Evolutionary conservation across 2,797 vertebrate genomes (phyloP).

Genomic region (Propithecus perrieri): DNA sequence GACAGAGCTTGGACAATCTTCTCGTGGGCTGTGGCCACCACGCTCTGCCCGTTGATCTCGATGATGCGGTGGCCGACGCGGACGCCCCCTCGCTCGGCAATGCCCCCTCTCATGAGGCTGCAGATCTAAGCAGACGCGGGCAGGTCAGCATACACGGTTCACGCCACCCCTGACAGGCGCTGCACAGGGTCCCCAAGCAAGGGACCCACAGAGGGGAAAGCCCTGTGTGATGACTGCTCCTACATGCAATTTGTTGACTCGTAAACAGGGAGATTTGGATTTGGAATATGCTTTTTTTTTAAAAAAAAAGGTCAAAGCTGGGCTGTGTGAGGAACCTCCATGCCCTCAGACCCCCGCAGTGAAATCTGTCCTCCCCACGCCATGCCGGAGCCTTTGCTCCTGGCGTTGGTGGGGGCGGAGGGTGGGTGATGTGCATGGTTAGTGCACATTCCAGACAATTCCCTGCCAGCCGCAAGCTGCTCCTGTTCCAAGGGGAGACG

Average conservation of each 20-base stretch:
- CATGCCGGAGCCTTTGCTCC: not conserved
- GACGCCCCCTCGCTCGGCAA: conserved; percentile 97
- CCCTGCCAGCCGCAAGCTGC: not conserved
- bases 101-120: conserved; percentile 98
- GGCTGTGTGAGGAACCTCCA: not conserved
- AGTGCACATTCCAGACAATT: not conserved
- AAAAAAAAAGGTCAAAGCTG: not conserved
- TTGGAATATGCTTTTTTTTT: not conserved
- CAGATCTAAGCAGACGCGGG: conserved; percentile 90
- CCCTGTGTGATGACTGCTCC: not conserved
- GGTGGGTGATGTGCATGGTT: not conserved
- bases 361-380: not conserved
- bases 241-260: not conserved
- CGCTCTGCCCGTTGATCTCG: conserved; percentile 98
- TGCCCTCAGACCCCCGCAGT: rapidly evolving
- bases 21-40: conserved; percentile 98
- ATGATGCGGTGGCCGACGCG: conserved; percentile 98
- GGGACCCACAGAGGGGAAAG: rapidly evolving
- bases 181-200: rapidly evolving
- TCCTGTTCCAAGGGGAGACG: not conserved
- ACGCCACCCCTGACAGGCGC: rapidly evolving
- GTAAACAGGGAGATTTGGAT: rapidly evolving
- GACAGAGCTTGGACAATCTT: conserved; percentile 99
- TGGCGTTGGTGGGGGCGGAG: not conserved
- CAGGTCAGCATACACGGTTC: not conserved